phyloP scores from a whole-genome alignment of 2,113 vertebrate genomes.

The Zingel zingel region DNA sequence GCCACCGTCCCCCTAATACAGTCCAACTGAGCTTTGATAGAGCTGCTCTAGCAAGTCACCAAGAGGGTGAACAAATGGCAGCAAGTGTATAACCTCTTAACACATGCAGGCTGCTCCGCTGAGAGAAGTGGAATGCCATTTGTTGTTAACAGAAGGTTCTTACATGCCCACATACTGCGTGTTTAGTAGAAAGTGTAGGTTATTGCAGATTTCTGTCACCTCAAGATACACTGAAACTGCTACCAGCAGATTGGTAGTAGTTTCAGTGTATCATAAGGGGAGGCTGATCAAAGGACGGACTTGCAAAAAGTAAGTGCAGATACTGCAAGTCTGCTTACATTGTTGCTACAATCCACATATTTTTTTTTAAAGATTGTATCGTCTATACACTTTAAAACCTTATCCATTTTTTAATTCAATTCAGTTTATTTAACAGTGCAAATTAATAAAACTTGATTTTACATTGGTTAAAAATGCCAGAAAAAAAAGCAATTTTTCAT shows the following conservation, averaged over 20 bases:
- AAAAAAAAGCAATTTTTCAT: too few species aligned
- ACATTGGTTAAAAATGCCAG: too few species aligned
- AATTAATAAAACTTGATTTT: too few species aligned
- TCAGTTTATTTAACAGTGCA: too few species aligned
- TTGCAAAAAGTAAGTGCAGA: neutral
- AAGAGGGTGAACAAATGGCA: constrained; percentile 52
- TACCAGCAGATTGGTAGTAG: too few species aligned
- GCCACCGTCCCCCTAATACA: constrained; percentile 31
- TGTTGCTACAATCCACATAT: neutral
- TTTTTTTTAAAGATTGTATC: neutral
- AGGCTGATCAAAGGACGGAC: neutral
- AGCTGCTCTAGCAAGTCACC: constrained; percentile 46
- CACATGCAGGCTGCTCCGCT: constrained; percentile 39
- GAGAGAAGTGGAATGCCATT: constrained; percentile 30
- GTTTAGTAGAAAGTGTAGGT: neutral
- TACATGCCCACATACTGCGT: neutral
- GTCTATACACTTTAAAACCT: neutral
- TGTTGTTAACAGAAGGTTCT: constrained; percentile 4
- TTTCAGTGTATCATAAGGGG: neutral
- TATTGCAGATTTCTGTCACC: neutral
- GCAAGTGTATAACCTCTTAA: constrained; percentile 39
- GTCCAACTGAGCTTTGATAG: constrained; percentile 36
- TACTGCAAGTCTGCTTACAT: neutral
- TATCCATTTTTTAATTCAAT: neutral
- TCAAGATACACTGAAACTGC: neutral